Conservation (phyloP, 2,113 vertebrate genomes). For the Pseudonaja textilis region DNA sequence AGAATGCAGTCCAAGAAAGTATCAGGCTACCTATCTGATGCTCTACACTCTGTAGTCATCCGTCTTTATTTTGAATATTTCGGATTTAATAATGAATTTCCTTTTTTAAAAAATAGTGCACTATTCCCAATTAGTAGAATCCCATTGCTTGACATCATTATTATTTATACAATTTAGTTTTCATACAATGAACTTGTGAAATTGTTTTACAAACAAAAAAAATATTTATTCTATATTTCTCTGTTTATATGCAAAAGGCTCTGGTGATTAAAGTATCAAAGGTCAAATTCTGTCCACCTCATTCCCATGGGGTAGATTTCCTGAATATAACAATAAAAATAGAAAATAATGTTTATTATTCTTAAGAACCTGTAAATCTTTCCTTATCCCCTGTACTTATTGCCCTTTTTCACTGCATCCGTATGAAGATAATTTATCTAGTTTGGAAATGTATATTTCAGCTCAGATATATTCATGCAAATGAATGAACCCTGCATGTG, state of each 20-base stretch:
- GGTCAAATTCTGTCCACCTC: constrained; percentile 6
- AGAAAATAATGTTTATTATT: background rate
- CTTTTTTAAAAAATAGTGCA: background rate
- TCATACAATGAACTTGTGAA: constrained; percentile 38
- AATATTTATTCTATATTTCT: background rate
- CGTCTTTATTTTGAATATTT: constrained; percentile 6
- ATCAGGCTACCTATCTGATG: background rate
- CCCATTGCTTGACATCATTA: background rate
- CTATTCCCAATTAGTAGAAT: background rate
- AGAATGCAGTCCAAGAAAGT: background rate
- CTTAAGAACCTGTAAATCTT: background rate
- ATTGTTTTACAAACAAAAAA: constrained; percentile 7
- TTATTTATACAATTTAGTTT: constrained; percentile 36
- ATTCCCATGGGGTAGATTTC: background rate
- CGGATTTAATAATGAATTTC: background rate
- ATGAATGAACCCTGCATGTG: background rate
- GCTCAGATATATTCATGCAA: background rate
- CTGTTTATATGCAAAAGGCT: constrained; percentile 8
- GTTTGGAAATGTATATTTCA: background rate
- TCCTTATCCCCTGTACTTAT: background rate
- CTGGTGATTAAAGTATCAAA: constrained; percentile 47
- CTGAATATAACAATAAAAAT: constrained; percentile 11
- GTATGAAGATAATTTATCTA: background rate
- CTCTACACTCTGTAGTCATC: background rate
- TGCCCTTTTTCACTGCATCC: background rate